Conservation (phyloP, 2,113 vertebrate species). For the Syngnathus typhle region DNA sequence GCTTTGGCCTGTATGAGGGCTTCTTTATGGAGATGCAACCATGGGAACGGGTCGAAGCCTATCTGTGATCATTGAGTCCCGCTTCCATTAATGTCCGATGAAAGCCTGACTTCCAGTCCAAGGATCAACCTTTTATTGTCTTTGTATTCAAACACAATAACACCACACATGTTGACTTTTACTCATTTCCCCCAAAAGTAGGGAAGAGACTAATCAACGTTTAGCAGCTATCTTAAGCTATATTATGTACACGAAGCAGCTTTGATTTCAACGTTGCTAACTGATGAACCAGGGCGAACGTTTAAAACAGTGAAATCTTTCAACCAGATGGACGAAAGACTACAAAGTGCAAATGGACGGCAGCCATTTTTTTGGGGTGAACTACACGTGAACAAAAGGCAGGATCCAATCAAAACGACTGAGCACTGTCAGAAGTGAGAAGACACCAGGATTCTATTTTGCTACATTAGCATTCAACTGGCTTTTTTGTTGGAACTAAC, state of each 20-base stretch:
- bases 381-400: background rate
- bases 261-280: conserved; percentile 5
- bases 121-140: conserved; percentile 9
- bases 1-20: conserved; percentile 70
- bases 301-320: conserved; percentile 6
- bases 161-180: conserved; percentile 6
- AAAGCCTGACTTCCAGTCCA: conserved; percentile 10
- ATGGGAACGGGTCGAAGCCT: conserved; percentile 71
- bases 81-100: conserved; percentile 11
- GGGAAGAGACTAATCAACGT: background rate
- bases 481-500: conserved; percentile 37
- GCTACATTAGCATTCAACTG: conserved; percentile 74
- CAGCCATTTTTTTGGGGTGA: conserved; percentile 16
- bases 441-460: conserved; percentile 61
- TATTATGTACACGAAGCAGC: conserved; percentile 13
- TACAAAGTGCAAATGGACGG: background rate
- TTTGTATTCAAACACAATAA: background rate
- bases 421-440: conserved; percentile 19
- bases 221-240: conserved; percentile 10
- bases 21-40: conserved; percentile 75
- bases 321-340: background rate
- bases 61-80: conserved; percentile 62
- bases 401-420: conserved; percentile 1
- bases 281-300: conserved; percentile 27
- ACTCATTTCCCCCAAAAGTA: background rate